A percentile compares a stretch with the other conserved stretches of the same genome.
These are phyloP conservation scores for Cyprinodon variegatus DNA, from an alignment of 2,113 vertebrate genomes.

Conservation along the genomic window DNA sequence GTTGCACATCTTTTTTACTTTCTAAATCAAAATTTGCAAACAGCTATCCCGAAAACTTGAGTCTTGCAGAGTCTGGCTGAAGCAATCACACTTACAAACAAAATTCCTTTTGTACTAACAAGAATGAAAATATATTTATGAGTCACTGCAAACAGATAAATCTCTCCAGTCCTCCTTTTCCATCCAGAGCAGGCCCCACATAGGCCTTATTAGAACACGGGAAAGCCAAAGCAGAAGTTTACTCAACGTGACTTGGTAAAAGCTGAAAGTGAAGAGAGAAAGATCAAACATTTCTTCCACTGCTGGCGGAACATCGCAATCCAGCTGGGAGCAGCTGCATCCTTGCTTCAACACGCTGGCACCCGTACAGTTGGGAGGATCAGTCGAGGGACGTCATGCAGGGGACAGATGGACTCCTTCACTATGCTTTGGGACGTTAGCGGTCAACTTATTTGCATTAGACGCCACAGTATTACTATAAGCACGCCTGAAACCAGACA, in stretches of 20 bases:
- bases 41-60: constrained; percentile 46
- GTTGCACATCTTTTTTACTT: no score
- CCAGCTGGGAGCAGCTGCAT: constrained; percentile 64
- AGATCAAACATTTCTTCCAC: constrained; percentile 52
- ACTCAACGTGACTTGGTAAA: constrained; percentile 43
- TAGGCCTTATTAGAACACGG: constrained; percentile 41
- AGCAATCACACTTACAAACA: constrained; percentile 54
- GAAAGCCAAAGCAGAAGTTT: constrained; percentile 39
- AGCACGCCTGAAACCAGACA: no score
- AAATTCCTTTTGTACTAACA: constrained; percentile 9
- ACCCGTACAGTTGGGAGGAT: constrained; percentile 23
- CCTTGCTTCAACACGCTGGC: constrained; percentile 41
- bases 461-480: background rate
- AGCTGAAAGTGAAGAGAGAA: constrained; percentile 34
- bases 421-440: background rate
- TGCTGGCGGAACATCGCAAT: constrained; percentile 49
- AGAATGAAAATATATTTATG: constrained; percentile 17
- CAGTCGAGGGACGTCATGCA: constrained; percentile 10
- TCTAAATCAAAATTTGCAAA: constrained; percentile 52
- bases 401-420: constrained; percentile 14
- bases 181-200: constrained; percentile 6
- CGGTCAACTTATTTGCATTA: constrained; percentile 2
- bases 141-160: background rate
- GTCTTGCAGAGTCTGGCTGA: constrained; percentile 21
- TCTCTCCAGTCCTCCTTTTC: background rate